Evolutionary conservation across 2,888 invertebrate species (phyloP), one percentile per base, ranked within the genome.

Genomic region (Philopedon plagiatum): DNA sequence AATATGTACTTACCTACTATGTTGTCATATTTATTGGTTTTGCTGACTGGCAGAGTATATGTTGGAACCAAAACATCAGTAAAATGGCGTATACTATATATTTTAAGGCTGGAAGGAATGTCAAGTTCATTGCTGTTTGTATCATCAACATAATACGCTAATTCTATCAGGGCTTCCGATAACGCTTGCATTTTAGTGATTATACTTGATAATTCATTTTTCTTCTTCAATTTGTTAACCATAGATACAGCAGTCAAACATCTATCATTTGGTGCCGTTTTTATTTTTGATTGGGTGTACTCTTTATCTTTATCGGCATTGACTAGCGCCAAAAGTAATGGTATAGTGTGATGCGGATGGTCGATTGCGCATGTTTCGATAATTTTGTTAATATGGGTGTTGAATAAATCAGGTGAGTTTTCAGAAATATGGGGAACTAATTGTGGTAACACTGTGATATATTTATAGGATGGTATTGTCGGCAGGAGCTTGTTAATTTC

Each of bases 291-390:
- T 15, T 76, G 75, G 37, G 72, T 75, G 69, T 81, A 84, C 46
- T 87, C 84, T 63, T 86, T 82, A 83, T 93, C 93, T 79, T 89
- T 90, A 74, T 91, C 88, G 0, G 91, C 89, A 80, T 93, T 91
- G 51, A 90, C 90, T 46, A 97, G 85, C 0, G 95, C 93, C 80
- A 96, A 88, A 13, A 97, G 85, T 70, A 95, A 90, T 11, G 94
- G 94, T 32, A 98, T 86, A 0, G 94, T 93, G 83, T 98, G 97
- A 85, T 96, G 93, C 0, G 97, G 97, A 86, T 97, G 97, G 29
- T 95, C 93, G 32, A 86, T 83, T 0, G 92, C 91, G 82, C 95
- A 94, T 78, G 90, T 89, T 69, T 90, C 91, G 88, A 85, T 77
- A 64, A 82, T 80, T 70, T 71, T 75, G 61, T 78, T 78, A 9